These are phyloP conservation scores for Thaumetopoea pityocampa DNA, from an alignment of 1,140 invertebrate genomes.

Conservation along the genomic window DNA sequence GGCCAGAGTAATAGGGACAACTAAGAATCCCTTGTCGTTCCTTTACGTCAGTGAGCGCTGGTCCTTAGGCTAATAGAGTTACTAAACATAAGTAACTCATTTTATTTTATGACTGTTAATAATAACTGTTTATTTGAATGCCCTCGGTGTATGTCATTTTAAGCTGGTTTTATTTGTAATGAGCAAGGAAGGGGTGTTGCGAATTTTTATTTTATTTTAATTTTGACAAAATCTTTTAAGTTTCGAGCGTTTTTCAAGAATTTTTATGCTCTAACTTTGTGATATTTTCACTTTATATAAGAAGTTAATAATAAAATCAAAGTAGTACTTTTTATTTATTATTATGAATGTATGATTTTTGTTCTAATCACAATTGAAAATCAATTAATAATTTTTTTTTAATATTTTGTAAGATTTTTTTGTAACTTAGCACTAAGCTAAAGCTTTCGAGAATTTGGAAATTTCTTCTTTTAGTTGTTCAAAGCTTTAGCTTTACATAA, in stretches of 20 bases:
- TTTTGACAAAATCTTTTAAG: constrained; percentile 28
- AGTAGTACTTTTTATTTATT: constrained; percentile 31
- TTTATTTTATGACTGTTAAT: no score
- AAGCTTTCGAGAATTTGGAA: constrained; percentile 8
- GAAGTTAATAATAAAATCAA: constrained; percentile 30
- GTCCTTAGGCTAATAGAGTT: no score
- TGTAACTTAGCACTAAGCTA: constrained; percentile 1
- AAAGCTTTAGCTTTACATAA: no score
- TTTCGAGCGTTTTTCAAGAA: constrained; percentile 32
- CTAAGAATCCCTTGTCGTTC: no score
- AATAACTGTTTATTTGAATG: no score
- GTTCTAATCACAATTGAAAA: constrained; percentile 28
- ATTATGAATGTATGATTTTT: constrained; percentile 33
- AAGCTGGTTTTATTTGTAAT: constrained; percentile 4
- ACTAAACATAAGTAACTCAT: no score
- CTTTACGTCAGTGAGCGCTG: no score
- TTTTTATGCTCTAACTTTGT: constrained; percentile 32
- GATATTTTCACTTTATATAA: constrained; percentile 33
- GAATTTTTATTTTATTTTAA: constrained; percentile 20
- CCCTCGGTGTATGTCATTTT: no score
- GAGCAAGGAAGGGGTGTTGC: constrained; percentile 10
- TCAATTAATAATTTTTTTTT: constrained; percentile 22
- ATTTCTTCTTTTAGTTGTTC: no score
- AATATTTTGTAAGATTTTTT: constrained; percentile 31
- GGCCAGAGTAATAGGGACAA: no score